These are phyloP conservation scores for Strigops habroptila DNA, from an alignment of 2,113 vertebrate species.

Conservation along the genomic window DNA sequence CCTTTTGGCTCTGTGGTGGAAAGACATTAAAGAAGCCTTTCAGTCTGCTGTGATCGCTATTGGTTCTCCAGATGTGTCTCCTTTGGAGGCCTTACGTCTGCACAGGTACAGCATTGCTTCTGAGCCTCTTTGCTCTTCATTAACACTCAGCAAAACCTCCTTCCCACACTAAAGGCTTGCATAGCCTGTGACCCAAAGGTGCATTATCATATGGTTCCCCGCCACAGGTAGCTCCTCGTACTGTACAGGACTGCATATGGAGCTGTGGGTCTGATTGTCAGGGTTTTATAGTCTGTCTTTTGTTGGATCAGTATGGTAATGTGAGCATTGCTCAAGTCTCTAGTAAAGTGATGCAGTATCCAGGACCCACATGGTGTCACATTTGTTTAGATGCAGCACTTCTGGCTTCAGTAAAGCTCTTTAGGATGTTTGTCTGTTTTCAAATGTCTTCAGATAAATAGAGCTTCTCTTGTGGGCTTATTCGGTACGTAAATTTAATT, in stretches of 20 bases:
- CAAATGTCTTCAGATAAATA: not conserved
- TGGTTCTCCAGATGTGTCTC: slow-evolving; percentile 41
- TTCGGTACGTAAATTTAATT: not conserved
- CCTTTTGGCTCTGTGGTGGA: not conserved
- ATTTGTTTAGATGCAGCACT: not conserved
- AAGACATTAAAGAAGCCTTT: not conserved
- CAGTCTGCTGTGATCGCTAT: not conserved
- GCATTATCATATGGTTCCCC: not conserved
- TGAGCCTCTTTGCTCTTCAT: not conserved
- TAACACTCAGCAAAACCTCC: not conserved
- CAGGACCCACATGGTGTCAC: not conserved
- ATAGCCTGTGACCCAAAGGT: not conserved
- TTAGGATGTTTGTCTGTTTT: not conserved
- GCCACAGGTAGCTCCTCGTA: not conserved
- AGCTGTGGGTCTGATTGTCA: not conserved
- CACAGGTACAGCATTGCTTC: not conserved
- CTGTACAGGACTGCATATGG: not conserved
- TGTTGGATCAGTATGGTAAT: not conserved
- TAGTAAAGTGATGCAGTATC: not conserved
- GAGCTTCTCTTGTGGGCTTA: not conserved
- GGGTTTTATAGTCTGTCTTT: not conserved
- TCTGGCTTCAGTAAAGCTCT: not conserved
- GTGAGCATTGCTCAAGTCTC: not conserved
- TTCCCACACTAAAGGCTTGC: not conserved
- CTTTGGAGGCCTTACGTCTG: slow-evolving; percentile 1